Evolutionary conservation across 2,888 invertebrate genomes (phyloP).

Genomic region (Norana najaformis): DNA sequence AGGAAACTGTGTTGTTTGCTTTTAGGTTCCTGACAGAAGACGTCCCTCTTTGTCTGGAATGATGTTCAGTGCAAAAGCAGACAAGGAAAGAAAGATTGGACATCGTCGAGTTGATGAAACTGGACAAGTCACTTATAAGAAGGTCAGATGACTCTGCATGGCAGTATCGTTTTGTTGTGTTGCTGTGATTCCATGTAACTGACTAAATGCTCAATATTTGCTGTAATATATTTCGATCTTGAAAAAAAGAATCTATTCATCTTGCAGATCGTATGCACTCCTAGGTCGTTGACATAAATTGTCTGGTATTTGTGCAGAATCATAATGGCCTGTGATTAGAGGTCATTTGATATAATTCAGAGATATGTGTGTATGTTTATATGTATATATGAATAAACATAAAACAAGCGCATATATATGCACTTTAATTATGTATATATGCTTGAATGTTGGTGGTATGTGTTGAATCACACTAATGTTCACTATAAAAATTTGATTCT

Average conservation of each 20-base stretch:
- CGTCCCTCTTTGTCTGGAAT: constrained; percentile 14
- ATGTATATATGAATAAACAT: neutral
- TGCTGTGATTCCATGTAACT: neutral
- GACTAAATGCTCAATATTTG: neutral
- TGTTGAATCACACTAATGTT: no score
- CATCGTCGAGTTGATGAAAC: constrained; percentile 93
- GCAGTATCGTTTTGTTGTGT: neutral
- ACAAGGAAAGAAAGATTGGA: constrained; percentile 77
- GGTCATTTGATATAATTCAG: neutral
- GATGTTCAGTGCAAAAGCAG: neutral
- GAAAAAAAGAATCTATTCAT: neutral
- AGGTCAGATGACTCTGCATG: constrained; percentile 65
- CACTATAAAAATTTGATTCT: neutral
- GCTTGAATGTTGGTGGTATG: no score
- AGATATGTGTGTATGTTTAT: neutral
- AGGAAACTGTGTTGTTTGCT: neutral
- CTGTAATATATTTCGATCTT: neutral
- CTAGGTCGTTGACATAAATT: no score
- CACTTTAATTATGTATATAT: neutral
- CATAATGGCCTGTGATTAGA: neutral
- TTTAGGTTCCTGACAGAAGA: neutral
- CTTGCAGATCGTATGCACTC: no score
- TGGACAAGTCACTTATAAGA: constrained; percentile 98
- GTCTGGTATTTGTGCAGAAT: neutral
- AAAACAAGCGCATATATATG: neutral